A percentile compares a stretch with the other conserved stretches of the same genome.
Conservation (phyloP, 2,797 vertebrate species). For the Antrozous pallidus region DNA sequence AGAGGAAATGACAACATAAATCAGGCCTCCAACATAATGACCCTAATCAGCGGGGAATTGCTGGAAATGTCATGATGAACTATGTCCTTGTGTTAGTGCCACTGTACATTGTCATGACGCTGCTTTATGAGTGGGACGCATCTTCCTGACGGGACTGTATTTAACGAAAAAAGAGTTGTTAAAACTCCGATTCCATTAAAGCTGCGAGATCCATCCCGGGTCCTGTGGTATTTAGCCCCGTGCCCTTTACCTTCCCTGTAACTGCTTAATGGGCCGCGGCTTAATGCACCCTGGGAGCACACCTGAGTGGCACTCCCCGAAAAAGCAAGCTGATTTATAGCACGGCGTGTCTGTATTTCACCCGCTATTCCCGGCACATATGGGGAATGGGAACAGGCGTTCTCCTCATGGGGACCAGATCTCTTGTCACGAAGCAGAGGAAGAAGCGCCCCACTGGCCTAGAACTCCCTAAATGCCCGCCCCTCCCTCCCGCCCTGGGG, state of each 20-base stretch:
- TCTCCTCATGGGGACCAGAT: constrained; percentile 81
- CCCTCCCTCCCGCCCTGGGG: background rate
- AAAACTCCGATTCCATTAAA: constrained; percentile 98
- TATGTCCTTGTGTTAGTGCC: constrained; percentile 99
- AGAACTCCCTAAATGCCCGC: background rate
- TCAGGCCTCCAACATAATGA: constrained; percentile 99
- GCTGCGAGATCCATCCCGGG: constrained; percentile 91
- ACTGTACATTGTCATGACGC: constrained; percentile 99
- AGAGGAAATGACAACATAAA: constrained; percentile 99
- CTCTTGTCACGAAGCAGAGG: constrained; percentile 74
- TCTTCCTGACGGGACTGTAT: constrained; percentile 99
- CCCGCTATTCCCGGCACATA: constrained; percentile 82
- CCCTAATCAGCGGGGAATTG: constrained; percentile 99
- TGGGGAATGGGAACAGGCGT: constrained; percentile 78
- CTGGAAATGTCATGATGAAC: constrained; percentile 99
- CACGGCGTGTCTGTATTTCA: constrained; percentile 87
- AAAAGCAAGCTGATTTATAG: constrained; percentile 85
- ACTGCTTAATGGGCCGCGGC: constrained; percentile 92
- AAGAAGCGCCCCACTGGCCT: background rate
- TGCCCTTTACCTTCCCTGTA: constrained; percentile 93
- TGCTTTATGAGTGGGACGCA: constrained; percentile 98
- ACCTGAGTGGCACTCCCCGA: constrained; percentile 86
- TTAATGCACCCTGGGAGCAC: constrained; percentile 89
- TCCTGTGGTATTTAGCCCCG: constrained; percentile 93
- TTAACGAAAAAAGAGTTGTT: constrained; percentile 98